These are phyloP conservation scores for Epinotia demarniana DNA, from an alignment of 2,888 invertebrate genomes.

Conservation along the genomic window DNA sequence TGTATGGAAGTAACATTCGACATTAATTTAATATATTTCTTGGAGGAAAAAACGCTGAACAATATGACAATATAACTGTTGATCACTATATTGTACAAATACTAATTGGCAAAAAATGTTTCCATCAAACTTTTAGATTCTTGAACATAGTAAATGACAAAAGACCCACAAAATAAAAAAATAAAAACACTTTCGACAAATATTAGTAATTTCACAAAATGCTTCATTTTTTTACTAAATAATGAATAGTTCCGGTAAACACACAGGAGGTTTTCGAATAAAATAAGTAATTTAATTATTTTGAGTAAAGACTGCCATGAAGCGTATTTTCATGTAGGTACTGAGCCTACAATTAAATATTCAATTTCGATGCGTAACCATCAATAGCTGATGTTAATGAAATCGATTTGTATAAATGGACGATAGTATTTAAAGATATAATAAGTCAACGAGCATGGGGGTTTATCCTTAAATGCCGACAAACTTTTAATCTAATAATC, in stretches of 20 bases:
- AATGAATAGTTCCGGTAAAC: constrained; percentile 13
- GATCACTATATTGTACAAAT: not conserved
- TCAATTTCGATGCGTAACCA: too few species aligned
- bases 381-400: too few species aligned
- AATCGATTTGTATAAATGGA: too few species aligned
- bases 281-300: not conserved
- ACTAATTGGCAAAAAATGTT: not conserved
- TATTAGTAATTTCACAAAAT: constrained; percentile 2
- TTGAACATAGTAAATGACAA: not conserved
- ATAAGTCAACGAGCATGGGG: too few species aligned
- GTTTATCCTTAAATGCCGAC: too few species aligned
- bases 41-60: not conserved
- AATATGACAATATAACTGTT: not conserved
- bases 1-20: not conserved
- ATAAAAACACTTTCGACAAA: not conserved
- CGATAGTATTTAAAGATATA: too few species aligned
- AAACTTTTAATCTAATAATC: too few species aligned
- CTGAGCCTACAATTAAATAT: too few species aligned
- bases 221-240: not conserved
- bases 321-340: too few species aligned
- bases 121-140: not conserved
- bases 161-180: not conserved
- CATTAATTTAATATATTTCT: not conserved
- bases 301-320: not conserved
- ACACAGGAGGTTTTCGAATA: constrained; percentile 7